Conservation (phyloP, 2,888 invertebrate genomes). For the Saturnia japonica region DNA sequence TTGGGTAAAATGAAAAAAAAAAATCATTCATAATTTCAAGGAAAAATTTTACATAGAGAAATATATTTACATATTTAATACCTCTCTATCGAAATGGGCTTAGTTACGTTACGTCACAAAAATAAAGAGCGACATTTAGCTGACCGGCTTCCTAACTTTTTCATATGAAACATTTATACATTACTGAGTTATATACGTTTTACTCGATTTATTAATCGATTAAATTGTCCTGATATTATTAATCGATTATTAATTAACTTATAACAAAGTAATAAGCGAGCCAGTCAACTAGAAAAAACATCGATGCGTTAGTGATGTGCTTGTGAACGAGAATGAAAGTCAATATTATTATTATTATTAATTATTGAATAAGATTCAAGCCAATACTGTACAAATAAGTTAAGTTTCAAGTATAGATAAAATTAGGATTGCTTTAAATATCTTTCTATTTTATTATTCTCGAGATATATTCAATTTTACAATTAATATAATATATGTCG, state of each 20-base stretch:
- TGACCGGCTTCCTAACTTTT: slow-evolving; percentile 23
- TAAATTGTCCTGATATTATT: neutral
- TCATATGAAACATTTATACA: neutral
- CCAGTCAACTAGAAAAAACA: slow-evolving; percentile 16
- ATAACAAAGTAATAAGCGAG: neutral
- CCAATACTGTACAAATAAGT: neutral
- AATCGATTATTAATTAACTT: neutral
- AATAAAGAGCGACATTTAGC: slow-evolving; percentile 20
- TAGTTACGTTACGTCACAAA: slow-evolving; percentile 22
- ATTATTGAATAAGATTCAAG: slow-evolving; percentile 9
- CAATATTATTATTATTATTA: neutral
- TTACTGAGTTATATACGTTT: neutral
- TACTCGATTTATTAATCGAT: neutral
- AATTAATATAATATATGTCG: neutral
- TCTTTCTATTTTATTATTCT: too few relatives aligned
- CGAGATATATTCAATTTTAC: neutral
- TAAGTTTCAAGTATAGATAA: neutral
- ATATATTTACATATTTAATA: neutral
- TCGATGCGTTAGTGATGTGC: slow-evolving; percentile 29
- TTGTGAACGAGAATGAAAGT: slow-evolving; percentile 42
- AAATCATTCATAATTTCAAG: neutral
- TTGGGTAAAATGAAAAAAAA: too few relatives aligned
- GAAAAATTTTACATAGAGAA: neutral
- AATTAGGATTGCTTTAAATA: neutral
- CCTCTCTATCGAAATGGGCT: slow-evolving; percentile 9